Base-by-base conservation (phyloP, 2,797 vertebrate genomes). In the Tauraco hartlaubi region DNA sequence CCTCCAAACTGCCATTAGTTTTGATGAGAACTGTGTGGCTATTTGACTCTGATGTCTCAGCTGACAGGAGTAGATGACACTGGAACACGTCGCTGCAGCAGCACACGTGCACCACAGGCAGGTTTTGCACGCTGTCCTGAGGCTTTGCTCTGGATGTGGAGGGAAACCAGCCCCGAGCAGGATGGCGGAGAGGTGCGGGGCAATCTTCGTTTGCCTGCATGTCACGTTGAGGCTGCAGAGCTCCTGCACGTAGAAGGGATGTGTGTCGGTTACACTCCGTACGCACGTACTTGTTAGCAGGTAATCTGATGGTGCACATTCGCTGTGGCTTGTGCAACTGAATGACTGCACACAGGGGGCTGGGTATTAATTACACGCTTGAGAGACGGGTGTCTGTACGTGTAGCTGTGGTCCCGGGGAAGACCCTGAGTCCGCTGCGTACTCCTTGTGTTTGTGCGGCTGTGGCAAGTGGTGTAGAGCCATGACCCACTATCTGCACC, bases 351-450 rank as follows among this genome's bases (percentile, higher is more conserved):
- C 77, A 17, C 61, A 23, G 52, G 74, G 72, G 90, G 88, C 80
- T 94, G 93, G 85, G 61, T 87, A 11, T 95, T 96, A 94, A 95
- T 94, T 94, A 96, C 92, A 96, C 44, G 88, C 95, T 90, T 95
- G 95, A 95, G 94, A 96, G 94, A 55, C 9, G 12, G 26, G 79
- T 81, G 85, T 44, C 77, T 90, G 58, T 29, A 11, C 11, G 74
- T 37, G 81, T 4, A 81, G 87, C 82, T 20, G 6, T 37, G 82
- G 85, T 77, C 64, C 69, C 0, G 2, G 62, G 64, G 69, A 91
- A 84, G 48, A 75, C 82, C 85, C 73, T 4, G 17, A 37, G 79
- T 74, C 63, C 41, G 49, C 55, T 4, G 2, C 0, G 0, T 46
- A 2, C 72, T 61, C n/a, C 8, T 2, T 7, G 85, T 16, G 64